Conservation (phyloP, 2,797 vertebrate genomes). For the Lutra lutra region DNA sequence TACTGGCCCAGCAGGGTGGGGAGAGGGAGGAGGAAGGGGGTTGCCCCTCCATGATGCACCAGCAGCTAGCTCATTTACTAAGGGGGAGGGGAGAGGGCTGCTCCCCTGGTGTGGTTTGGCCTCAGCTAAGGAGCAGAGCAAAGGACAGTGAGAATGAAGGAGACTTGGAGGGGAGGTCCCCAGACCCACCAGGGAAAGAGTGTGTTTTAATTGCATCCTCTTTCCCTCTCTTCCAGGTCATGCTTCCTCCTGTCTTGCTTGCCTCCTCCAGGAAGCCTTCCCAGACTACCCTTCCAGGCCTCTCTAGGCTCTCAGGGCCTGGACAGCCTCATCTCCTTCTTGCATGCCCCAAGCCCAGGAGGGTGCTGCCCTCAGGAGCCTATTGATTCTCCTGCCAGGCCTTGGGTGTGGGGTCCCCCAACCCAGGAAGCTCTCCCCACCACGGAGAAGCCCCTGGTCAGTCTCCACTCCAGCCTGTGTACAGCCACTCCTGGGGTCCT, state of each 20-base stretch:
- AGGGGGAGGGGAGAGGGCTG: neutral
- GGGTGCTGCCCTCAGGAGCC: neutral
- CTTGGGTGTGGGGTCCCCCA: neutral
- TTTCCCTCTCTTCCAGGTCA: neutral
- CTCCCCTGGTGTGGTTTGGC: neutral
- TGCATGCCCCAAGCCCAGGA: neutral
- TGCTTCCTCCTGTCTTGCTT: neutral
- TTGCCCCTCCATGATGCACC: no score
- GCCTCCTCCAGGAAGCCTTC: neutral
- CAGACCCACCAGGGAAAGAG: neutral
- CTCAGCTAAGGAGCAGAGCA: neutral
- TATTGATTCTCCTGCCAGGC: neutral
- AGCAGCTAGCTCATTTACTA: neutral
- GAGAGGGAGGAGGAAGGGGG: neutral
- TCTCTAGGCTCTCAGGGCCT: neutral
- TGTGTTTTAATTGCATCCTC: no score
- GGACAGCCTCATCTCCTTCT: neutral
- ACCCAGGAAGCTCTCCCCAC: neutral
- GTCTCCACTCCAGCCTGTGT: neutral
- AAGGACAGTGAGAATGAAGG: neutral
- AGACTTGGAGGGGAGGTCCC: rapidly evolving
- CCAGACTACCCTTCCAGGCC: neutral
- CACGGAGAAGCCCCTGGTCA: neutral
- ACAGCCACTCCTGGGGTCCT: neutral
- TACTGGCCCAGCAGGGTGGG: neutral